Base-by-base conservation (phyloP, 2,797 vertebrate species). In the Periophthalmus magnuspinnatus region DNA sequence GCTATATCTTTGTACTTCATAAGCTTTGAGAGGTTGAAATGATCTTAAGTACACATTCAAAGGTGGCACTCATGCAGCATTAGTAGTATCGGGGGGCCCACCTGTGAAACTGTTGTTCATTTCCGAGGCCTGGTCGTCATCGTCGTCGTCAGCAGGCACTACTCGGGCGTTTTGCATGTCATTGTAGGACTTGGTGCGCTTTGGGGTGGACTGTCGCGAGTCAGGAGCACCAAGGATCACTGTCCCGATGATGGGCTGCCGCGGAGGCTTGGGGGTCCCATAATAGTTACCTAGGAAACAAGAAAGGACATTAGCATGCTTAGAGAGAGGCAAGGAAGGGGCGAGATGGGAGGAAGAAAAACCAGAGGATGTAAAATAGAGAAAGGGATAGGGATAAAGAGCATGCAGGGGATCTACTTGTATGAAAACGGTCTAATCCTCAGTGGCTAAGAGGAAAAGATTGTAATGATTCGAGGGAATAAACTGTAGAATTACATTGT, bases 101-200 rank as follows among this genome's bases (percentile, higher is more conserved):
- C 97, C 97, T 98, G 97, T 98, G 92, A 98, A 97, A 90, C 97
- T 96, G 94, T 96, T 98, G 95, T 95, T 99, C 97, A 99, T 99
- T 96, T 98, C 97, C 96, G 95, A 93, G 91, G 91, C 93, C 87
- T 95, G 95, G 89, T 98, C 95, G 89, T 94, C 93, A 93, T 98
- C 95, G 81, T 96, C 95, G 70, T 92, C 84, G 79, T 92, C 91
- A 66, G 94, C 85, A 75, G 95, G 94, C 93, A 94, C 96, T 99
- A 98, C 93, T 92, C 95, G 95, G 93, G 95, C 95, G 95, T 96
- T 95, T 95, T 97, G 96, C 96, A 99, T 98, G 93, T 98, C 96
- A 97, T 97, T 97, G 94, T 96, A 97, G 88, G 96, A 98, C 92
- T 98, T 97, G 84, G 95, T 97, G 91, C 96, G 94, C 91, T 96